These are phyloP conservation scores for Hypothenemus hampei DNA, from an alignment of 1,140 invertebrate genomes.

Conservation along the genomic window DNA sequence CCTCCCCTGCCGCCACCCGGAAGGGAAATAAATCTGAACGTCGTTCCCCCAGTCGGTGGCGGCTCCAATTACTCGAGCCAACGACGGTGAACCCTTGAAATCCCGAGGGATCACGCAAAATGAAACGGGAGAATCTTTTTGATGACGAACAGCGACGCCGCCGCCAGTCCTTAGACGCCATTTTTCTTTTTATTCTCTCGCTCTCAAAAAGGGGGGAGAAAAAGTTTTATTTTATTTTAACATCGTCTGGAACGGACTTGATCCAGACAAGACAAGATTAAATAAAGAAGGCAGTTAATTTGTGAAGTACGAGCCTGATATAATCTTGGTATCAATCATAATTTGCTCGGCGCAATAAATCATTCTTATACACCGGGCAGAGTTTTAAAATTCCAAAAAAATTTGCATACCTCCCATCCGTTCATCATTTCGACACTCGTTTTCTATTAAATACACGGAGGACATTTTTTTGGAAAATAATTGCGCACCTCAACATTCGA, in stretches of 20 bases:
- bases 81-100: constrained; percentile 22
- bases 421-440: too few relatives aligned
- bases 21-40: constrained; percentile 23
- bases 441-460: too few relatives aligned
- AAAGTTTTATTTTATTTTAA: constrained; percentile 4
- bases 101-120: constrained; percentile 15
- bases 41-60: background rate
- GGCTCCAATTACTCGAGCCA: constrained; percentile 23
- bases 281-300: background rate
- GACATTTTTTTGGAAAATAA: too few relatives aligned
- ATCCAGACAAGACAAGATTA: background rate
- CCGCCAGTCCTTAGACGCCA: constrained; percentile 17
- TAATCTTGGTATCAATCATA: background rate
- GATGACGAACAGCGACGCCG: constrained; percentile 13
- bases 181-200: constrained; percentile 8
- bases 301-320: background rate
- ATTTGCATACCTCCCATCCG: too few relatives aligned
- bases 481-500: too few relatives aligned
- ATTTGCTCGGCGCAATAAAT: background rate
- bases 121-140: constrained; percentile 21
- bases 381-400: too few relatives aligned
- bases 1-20: constrained; percentile 16
- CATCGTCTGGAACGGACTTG: background rate
- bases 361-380: too few relatives aligned
- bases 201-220: background rate